Evolutionary conservation across 2,797 vertebrate species (phyloP), one percentile per base, ranked within the genome.

Genomic region (Karalla daura): DNA sequence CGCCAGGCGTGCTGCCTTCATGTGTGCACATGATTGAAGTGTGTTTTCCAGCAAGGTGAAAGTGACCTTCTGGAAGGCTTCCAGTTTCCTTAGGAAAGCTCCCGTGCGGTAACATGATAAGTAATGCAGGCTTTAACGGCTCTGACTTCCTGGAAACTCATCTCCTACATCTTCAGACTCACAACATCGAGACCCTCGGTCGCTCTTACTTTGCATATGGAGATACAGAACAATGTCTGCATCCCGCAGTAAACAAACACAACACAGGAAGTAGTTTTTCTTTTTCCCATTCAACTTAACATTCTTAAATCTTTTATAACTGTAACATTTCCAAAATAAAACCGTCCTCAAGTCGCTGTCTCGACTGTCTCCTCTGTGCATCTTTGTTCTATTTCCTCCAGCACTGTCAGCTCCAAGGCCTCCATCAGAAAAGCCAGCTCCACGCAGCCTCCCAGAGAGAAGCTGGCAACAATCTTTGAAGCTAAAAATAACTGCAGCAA

Each of bases 401-500:
- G 53, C 54, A 13, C 41, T 64, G 80, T 71, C 69, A 64, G 79
- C 73, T 80, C 66, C 17, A 17, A 81, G 78, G 83, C 69, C 78
- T 83, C 80, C 74, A 61, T 62, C 80, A 82, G 72, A 69, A 72
- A 75, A 64, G 70, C 80, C 64, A 30, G 67, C 72, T 45, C 73
- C 62, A 25, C 41, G 23, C 77, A 65, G 79, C 80, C 87, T 86
- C 78, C 51, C 70, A 63, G 62, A 84, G 78, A 84, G 71, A 74
- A 78, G 79, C 84, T 88, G 85, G 82, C 86, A 86, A 74, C 82
- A 63, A 73, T 81, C 80, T 87, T 75, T 85, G 75, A 90, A 81
- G 89, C 90, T 91, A 91, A 92, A 92, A 91, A 91, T 92, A 92
- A 78, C 83, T 10, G 11, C 72, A 45, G 82, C 47, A 44, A 82